phyloP scores from a whole-genome alignment of 2,888 invertebrate species.

The Antheraea yamamai region DNA sequence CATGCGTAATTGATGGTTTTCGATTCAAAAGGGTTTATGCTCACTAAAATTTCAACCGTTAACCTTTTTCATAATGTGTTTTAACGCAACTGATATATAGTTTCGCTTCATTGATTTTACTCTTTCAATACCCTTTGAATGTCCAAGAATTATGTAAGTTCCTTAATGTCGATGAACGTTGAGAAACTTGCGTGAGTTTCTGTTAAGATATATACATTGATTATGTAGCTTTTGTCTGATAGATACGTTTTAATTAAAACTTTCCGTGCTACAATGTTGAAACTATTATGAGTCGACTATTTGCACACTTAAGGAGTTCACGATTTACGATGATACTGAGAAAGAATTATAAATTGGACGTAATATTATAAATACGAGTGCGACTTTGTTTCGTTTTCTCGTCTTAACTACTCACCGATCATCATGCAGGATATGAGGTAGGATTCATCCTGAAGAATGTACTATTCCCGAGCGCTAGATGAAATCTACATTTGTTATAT shows the following conservation, averaged over 20 bases:
- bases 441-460: too few species aligned
- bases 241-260: neutral
- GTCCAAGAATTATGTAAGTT: neutral
- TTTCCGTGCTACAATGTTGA: neutral
- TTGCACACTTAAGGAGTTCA: neutral
- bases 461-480: too few species aligned
- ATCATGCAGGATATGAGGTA: too few species aligned
- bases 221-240: neutral
- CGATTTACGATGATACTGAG: neutral
- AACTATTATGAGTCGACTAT: neutral
- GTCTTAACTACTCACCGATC: too few species aligned
- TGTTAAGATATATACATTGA: neutral
- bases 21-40: neutral
- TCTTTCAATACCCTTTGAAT: neutral
- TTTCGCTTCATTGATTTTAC: neutral
- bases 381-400: neutral
- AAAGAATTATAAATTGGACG: neutral
- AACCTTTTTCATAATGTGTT: neutral
- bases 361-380: too few species aligned
- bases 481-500: too few species aligned
- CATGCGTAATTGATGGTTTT: neutral
- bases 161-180: neutral
- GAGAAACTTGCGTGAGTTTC: neutral
- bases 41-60: neutral
- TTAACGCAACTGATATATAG: neutral